These are phyloP conservation scores for Sterrhoptilus dennistouni DNA, from an alignment of 2,113 vertebrate species.

Conservation along the genomic window DNA sequence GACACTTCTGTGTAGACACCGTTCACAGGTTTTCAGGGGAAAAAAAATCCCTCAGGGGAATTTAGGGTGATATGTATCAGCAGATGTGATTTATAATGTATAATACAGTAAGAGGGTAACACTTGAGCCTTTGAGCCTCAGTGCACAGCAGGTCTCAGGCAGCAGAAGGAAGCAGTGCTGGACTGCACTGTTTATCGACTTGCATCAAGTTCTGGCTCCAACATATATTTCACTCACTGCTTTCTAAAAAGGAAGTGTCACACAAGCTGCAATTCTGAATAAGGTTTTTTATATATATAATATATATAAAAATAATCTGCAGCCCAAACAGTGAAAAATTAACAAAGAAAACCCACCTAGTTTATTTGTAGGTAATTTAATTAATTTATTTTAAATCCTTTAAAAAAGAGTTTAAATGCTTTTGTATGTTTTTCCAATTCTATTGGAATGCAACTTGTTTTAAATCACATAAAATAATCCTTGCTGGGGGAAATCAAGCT, in stretches of 20 bases:
- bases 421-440: background rate
- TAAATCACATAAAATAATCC: background rate
- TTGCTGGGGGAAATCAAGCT: background rate
- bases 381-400: background rate
- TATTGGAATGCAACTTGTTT: background rate
- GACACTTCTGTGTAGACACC: background rate
- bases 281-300: background rate
- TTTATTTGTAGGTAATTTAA: background rate
- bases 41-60: background rate
- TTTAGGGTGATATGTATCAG: background rate
- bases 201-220: background rate
- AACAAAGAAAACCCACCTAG: background rate
- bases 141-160: background rate
- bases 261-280: background rate
- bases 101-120: background rate
- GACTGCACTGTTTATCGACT: background rate
- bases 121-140: background rate
- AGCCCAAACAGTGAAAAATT: background rate
- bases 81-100: background rate
- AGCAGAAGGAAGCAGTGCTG: background rate
- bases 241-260: background rate
- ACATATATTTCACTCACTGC: background rate
- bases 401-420: background rate
- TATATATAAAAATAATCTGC: background rate
- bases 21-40: background rate